Percentiles rank a stretch among this genome's conserved stretches.
These are phyloP conservation scores for Notiomystis cincta DNA, from an alignment of 2,113 vertebrate species.

Conservation along the genomic window DNA sequence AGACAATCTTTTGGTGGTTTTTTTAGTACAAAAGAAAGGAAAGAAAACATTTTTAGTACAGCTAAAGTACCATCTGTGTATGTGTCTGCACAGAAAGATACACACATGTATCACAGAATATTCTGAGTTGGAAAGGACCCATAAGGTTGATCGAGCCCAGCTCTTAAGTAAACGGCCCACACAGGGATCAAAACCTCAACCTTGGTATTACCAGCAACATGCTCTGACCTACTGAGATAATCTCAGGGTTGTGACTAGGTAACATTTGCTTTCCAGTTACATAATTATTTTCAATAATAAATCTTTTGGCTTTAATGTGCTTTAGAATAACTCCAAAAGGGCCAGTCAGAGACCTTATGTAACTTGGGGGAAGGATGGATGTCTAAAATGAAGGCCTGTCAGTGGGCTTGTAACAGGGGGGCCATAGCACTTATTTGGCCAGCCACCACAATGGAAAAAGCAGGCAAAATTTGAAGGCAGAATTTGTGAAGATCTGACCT, in stretches of 20 bases:
- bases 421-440: background rate
- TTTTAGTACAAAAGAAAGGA: background rate
- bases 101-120: background rate
- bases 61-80: background rate
- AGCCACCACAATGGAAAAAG: background rate
- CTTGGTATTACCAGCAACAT: background rate
- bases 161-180: background rate
- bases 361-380: background rate
- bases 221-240: background rate
- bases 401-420: background rate
- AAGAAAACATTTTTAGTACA: background rate
- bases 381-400: background rate
- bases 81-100: background rate
- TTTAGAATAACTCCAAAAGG: background rate
- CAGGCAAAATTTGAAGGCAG: background rate
- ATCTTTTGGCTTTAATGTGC: background rate
- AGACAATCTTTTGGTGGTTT: background rate
- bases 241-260: background rate
- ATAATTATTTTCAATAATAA: background rate
- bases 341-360: background rate
- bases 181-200: background rate
- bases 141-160: rapidly evolving
- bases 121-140: background rate
- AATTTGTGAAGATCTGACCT: background rate
- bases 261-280: background rate